Percentiles rank a stretch among this genome's conserved stretches.
phyloP scores from a whole-genome alignment of 2,797 vertebrate species.

The Pipistrellus pygmaeus region DNA sequence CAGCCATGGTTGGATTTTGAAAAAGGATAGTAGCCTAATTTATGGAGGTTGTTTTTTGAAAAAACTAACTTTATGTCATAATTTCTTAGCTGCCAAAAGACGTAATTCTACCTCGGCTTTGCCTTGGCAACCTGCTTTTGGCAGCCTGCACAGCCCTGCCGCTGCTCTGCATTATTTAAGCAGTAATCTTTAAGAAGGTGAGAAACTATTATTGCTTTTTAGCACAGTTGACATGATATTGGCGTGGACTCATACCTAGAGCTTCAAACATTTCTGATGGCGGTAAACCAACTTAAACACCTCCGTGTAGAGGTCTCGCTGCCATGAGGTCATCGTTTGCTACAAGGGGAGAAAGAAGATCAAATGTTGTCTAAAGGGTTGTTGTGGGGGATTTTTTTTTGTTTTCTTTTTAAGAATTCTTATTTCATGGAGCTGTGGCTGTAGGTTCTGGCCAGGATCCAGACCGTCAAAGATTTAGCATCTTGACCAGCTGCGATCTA shows the following conservation, averaged over 20 bases:
- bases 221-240: constrained; percentile 84
- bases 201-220: constrained; percentile 86
- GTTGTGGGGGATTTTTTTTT: neutral
- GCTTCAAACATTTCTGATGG: constrained; percentile 86
- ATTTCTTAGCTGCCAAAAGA: constrained; percentile 81
- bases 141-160: constrained; percentile 74
- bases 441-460: constrained; percentile 85
- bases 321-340: constrained; percentile 86
- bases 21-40: constrained; percentile 82
- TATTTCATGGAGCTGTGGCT: constrained; percentile 82
- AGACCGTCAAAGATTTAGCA: constrained; percentile 85
- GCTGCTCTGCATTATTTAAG: constrained; percentile 82
- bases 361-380: constrained; percentile 83
- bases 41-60: constrained; percentile 72
- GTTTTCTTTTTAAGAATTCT: constrained; percentile 78
- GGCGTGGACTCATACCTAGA: constrained; percentile 72
- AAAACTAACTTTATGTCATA: constrained; percentile 76
- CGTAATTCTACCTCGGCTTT: constrained; percentile 78
- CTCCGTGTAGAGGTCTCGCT: constrained; percentile 79
- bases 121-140: constrained; percentile 81
- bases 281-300: constrained; percentile 87
- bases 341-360: constrained; percentile 78
- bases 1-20: constrained; percentile 46
- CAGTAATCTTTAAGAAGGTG: constrained; percentile 87
- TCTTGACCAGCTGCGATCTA: constrained; percentile 87